phyloP scores from a whole-genome alignment of 2,888 invertebrate species.

The Dysmachus trigonus region DNA sequence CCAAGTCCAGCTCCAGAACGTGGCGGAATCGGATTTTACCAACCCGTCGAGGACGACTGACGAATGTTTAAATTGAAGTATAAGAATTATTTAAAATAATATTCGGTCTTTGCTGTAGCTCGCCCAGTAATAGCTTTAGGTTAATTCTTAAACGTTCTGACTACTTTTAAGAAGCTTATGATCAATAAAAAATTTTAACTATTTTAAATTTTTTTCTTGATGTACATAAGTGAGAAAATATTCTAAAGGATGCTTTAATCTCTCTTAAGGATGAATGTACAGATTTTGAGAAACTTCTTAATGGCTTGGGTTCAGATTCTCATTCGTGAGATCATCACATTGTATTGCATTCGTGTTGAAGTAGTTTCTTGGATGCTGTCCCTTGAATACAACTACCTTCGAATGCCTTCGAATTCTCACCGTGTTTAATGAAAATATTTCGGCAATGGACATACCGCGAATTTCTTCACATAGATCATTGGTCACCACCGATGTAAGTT shows the following conservation, averaged over 20 bases:
- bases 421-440: not conserved
- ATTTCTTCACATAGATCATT: conserved; percentile 43
- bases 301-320: not conserved
- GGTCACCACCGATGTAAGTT: not conserved
- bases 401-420: not conserved
- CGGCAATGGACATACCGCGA: conserved; percentile 20
- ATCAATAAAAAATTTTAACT: not conserved
- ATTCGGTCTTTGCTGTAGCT: not conserved
- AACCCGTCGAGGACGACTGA: conserved; percentile 49
- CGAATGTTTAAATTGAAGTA: not conserved
- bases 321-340: not conserved
- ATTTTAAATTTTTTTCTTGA: not conserved
- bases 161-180: not conserved
- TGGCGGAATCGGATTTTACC: conserved; percentile 50
- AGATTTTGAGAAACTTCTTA: not conserved
- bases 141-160: not conserved
- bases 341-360: not conserved
- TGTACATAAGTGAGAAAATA: not conserved
- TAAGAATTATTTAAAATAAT: not conserved
- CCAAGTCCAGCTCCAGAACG: conserved; percentile 59
- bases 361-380: not conserved
- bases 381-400: not conserved
- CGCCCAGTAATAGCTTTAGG: not conserved
- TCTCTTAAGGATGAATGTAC: not conserved
- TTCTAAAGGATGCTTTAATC: not conserved